Evolutionary conservation across 2,888 invertebrate species (phyloP).

Genomic region (Dynastes maya): DNA sequence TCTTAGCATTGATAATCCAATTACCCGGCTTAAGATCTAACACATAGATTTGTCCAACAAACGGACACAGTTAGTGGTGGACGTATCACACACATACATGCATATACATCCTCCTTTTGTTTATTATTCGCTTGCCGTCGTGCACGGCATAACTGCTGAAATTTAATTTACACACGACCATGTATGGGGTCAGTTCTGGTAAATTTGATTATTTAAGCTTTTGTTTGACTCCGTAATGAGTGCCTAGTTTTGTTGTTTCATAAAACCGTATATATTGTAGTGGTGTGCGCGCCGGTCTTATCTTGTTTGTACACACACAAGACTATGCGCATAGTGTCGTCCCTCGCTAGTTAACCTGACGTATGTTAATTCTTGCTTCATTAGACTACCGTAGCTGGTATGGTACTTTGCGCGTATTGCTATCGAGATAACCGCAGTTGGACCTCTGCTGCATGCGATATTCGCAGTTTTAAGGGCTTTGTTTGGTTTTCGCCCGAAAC

Average conservation of each 20-base stretch:
- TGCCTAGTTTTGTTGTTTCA: slow-evolving; percentile 42
- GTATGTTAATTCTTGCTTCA: slow-evolving; percentile 30
- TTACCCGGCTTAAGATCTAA: background rate
- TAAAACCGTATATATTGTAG: slow-evolving; percentile 27
- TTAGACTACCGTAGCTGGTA: slow-evolving; percentile 1
- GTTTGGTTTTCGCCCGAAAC: too few species aligned
- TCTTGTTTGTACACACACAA: slow-evolving; percentile 40
- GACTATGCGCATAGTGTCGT: slow-evolving; percentile 8
- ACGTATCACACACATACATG: background rate
- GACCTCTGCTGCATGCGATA: background rate
- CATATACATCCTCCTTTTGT: background rate
- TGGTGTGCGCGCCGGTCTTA: slow-evolving; percentile 22
- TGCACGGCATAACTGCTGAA: slow-evolving; percentile 23
- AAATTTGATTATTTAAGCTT: slow-evolving; percentile 47
- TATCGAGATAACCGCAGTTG: slow-evolving; percentile 5
- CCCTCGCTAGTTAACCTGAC: background rate
- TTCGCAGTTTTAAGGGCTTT: too few species aligned
- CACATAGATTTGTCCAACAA: background rate
- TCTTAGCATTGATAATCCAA: background rate
- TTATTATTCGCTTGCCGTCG: slow-evolving; percentile 20
- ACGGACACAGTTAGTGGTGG: background rate
- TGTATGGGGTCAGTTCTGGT: slow-evolving; percentile 35
- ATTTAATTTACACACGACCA: slow-evolving; percentile 41
- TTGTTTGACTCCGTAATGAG: slow-evolving; percentile 47
- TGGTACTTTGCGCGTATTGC: slow-evolving; percentile 14